A percentile compares a stretch with the other conserved stretches of the same genome.
Conservation (phyloP, 1,140 invertebrate genomes). For the Sarcophaga peregrina region DNA sequence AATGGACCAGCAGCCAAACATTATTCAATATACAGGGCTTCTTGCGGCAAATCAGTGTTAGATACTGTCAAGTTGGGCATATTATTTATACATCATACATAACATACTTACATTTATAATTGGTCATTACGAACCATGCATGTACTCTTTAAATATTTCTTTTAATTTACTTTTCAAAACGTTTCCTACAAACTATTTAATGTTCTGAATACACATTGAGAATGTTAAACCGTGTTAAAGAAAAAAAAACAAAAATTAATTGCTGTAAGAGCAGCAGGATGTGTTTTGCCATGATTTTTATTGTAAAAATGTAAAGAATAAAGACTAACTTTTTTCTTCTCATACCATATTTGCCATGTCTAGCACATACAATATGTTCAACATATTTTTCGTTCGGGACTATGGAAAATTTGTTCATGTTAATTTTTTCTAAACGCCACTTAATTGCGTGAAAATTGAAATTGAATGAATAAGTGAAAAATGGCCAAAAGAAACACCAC, state of each 20-base stretch:
- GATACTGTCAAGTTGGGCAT: too few species aligned
- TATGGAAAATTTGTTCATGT: neutral
- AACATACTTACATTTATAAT: too few species aligned
- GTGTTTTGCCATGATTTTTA: neutral
- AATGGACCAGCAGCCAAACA: too few species aligned
- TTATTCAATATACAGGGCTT: too few species aligned
- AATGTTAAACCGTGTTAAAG: neutral
- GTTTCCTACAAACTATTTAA: neutral
- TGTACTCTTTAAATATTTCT: too few species aligned
- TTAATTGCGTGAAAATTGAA: constrained; percentile 25
- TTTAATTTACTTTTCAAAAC: neutral
- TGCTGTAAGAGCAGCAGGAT: constrained; percentile 18
- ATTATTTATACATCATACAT: too few species aligned
- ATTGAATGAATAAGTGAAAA: too few species aligned
- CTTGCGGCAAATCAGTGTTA: too few species aligned
- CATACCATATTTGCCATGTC: neutral
- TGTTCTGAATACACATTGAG: neutral
- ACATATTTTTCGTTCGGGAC: neutral
- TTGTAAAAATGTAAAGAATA: neutral
- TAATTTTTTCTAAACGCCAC: constrained; percentile 15
- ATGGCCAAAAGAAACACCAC: too few species aligned
- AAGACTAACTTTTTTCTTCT: neutral
- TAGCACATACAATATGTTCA: neutral
- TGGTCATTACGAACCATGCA: too few species aligned
- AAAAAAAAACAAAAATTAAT: neutral